Evolutionary conservation across 2,113 vertebrate genomes (phyloP).

Genomic region (Noturus placidus): DNA sequence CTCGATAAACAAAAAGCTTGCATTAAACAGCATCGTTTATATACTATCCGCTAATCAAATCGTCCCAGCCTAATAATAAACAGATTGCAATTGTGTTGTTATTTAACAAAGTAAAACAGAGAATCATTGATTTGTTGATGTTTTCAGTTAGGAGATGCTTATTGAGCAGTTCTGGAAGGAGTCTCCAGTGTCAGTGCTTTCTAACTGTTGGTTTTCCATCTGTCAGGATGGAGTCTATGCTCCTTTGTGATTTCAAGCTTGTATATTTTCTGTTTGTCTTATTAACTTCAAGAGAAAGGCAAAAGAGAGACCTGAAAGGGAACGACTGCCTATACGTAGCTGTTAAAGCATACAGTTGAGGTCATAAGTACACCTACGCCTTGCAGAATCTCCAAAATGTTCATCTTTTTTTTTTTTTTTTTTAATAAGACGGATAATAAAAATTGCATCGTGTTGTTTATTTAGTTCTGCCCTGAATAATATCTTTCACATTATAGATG

Average conservation of each 20-base stretch:
- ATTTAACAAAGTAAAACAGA: background rate
- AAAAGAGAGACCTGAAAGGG: background rate
- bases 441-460: too few species aligned
- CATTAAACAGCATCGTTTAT: background rate
- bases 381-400: too few species aligned
- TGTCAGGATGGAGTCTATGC: background rate
- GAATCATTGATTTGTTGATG: background rate
- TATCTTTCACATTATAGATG: too few species aligned
- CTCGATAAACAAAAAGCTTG: background rate
- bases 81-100: background rate
- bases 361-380: too few species aligned
- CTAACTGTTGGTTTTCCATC: background rate
- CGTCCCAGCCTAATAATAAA: background rate
- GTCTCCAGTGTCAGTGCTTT: background rate
- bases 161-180: background rate
- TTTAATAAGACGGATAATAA: too few species aligned
- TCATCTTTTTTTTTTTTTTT: too few species aligned
- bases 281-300: background rate
- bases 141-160: background rate
- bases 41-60: background rate
- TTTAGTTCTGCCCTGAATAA: too few species aligned
- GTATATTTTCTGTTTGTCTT: background rate
- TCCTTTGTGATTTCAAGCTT: background rate
- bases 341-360: background rate
- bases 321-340: background rate